phyloP scores from a whole-genome alignment of 2,888 invertebrate genomes.

The Zeuzera pyrina region DNA sequence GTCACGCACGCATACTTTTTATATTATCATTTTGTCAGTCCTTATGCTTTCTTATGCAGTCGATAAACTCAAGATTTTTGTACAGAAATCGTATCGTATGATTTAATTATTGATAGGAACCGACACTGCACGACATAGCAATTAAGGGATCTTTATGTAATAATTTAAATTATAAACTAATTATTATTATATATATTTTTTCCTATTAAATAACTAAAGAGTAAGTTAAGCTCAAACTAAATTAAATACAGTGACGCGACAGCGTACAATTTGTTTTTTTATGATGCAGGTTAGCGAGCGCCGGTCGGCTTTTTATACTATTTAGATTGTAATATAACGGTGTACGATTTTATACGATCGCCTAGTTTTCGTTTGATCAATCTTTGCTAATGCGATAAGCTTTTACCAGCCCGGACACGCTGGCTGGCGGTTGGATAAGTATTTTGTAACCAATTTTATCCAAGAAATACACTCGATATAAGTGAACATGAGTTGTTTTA shows the following conservation, averaged over 20 bases:
- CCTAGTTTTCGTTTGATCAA: constrained; percentile 43
- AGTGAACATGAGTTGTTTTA: constrained; percentile 60
- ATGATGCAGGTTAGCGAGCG: constrained; percentile 39
- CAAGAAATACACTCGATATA: constrained; percentile 72
- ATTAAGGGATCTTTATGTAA: constrained; percentile 59
- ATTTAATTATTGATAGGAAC: too few species aligned
- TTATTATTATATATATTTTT: constrained; percentile 63
- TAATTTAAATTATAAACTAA: constrained; percentile 72
- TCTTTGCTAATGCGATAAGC: constrained; percentile 40
- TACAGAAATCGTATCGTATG: too few species aligned
- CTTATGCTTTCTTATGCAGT: too few species aligned
- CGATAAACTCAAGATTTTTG: too few species aligned
- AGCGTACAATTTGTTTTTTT: constrained; percentile 32
- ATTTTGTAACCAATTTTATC: constrained; percentile 72
- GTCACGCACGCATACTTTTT: constrained; percentile 34
- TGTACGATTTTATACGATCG: constrained; percentile 50
- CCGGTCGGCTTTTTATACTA: constrained; percentile 62
- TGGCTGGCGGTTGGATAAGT: constrained; percentile 51
- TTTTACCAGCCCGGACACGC: constrained; percentile 29
- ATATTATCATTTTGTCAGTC: too few species aligned
- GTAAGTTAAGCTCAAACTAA: constrained; percentile 70
- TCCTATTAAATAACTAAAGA: constrained; percentile 59
- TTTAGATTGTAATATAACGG: constrained; percentile 58
- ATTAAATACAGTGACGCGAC: constrained; percentile 35
- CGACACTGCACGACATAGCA: too few species aligned